phyloP scores from a whole-genome alignment of 1,140 invertebrate species.

The Polypedilum pembai region DNA sequence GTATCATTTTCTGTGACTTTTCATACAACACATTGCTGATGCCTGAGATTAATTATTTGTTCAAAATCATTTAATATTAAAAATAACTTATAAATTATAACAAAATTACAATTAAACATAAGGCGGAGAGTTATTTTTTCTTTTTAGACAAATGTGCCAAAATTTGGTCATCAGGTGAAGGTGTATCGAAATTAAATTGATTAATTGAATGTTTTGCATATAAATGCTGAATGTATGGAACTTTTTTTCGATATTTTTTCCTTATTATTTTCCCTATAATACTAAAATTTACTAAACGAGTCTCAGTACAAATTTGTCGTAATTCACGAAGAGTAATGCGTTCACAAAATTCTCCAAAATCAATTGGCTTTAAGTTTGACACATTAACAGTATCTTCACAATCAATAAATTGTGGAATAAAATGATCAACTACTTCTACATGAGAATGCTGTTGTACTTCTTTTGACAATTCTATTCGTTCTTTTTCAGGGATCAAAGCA shows the following conservation, averaged over 20 bases:
- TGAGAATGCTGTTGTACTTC: neutral
- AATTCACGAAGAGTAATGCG: neutral
- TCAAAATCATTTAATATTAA: neutral
- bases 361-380: neutral
- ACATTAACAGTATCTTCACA: slow-evolving; percentile 32
- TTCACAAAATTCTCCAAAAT: slow-evolving; percentile 13
- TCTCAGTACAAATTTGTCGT: neutral
- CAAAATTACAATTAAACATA: slow-evolving; percentile 12
- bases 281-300: slow-evolving; percentile 28
- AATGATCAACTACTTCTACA: slow-evolving; percentile 29
- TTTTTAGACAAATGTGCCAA: slow-evolving; percentile 36
- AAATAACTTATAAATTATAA: slow-evolving; percentile 15
- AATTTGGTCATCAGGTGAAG: slow-evolving; percentile 53
- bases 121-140: neutral
- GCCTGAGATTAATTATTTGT: slow-evolving; percentile 24
- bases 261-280: slow-evolving; percentile 48
- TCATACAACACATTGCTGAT: slow-evolving; percentile 21
- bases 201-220: slow-evolving; percentile 33
- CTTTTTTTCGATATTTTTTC: slow-evolving; percentile 38
- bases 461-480: neutral
- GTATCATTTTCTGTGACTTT: slow-evolving; percentile 7
- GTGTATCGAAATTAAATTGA: slow-evolving; percentile 51
- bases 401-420: slow-evolving; percentile 35
- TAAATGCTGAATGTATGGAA: slow-evolving; percentile 31
- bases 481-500: neutral